These are phyloP conservation scores for Formica aserva DNA, from an alignment of 2,888 invertebrate species.

Conservation along the genomic window DNA sequence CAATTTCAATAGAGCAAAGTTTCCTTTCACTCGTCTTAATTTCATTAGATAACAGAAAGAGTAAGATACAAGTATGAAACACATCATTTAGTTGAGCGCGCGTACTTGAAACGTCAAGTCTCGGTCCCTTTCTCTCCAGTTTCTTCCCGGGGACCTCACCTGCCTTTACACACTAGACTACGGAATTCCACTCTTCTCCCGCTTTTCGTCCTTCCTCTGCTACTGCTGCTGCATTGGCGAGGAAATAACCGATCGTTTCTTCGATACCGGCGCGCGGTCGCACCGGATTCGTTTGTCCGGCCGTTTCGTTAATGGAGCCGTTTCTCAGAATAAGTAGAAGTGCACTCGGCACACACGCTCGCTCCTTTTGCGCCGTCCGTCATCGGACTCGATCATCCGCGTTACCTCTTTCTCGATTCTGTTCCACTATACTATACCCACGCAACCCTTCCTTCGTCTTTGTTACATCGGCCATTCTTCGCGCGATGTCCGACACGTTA, in stretches of 20 bases:
- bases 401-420: constrained; percentile 37
- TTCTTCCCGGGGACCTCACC: constrained; percentile 43
- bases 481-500: constrained; percentile 49
- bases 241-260: constrained; percentile 73
- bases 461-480: constrained; percentile 64
- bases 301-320: constrained; percentile 79
- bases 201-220: constrained; percentile 33
- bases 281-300: constrained; percentile 77
- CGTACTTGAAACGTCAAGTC: constrained; percentile 19
- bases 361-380: constrained; percentile 67
- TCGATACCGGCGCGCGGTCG: constrained; percentile 72
- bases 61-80: constrained; percentile 23
- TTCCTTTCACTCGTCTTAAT: constrained; percentile 18
- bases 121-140: constrained; percentile 36
- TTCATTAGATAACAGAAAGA: neutral
- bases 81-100: neutral
- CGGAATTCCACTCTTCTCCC: constrained; percentile 47
- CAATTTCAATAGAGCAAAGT: neutral
- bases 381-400: constrained; percentile 64
- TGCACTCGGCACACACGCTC: constrained; percentile 30
- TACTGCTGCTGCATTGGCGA: constrained; percentile 44
- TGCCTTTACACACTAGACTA: constrained; percentile 28
- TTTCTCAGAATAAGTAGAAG: constrained; percentile 78
- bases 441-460: constrained; percentile 54
- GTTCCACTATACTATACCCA: constrained; percentile 17